These are phyloP conservation scores for Pogoniulus pusillus DNA, from an alignment of 2,797 vertebrate species.

Conservation along the genomic window DNA sequence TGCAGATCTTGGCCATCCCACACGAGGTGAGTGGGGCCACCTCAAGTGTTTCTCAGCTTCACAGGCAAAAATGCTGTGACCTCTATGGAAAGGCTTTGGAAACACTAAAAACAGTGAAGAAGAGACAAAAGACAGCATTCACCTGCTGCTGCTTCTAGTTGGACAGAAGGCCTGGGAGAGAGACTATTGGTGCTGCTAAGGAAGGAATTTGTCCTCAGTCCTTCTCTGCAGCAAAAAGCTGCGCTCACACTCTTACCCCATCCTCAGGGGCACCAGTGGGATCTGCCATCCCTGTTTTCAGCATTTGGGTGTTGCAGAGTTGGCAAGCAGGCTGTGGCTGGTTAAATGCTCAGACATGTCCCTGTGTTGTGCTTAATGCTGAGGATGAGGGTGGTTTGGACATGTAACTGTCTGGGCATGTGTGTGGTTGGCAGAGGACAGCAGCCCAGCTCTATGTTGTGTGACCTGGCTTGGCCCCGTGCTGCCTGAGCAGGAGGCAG, in stretches of 20 bases:
- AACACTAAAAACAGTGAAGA: not conserved
- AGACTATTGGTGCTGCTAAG: not conserved
- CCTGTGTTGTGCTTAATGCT: not conserved
- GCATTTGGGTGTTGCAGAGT: fast-evolving
- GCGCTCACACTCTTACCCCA: not conserved
- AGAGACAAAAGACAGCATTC: not conserved
- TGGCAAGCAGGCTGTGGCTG: not conserved
- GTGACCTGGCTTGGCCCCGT: not conserved
- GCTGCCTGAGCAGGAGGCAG: not conserved
- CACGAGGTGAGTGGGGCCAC: not conserved
- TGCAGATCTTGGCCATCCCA: fast-evolving
- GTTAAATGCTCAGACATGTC: not conserved
- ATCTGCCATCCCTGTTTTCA: not conserved
- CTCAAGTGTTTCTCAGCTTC: not conserved
- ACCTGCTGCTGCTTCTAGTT: not conserved
- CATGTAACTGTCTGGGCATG: not conserved
- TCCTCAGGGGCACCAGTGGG: not conserved
- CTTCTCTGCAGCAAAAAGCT: not conserved
- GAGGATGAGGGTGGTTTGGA: not conserved
- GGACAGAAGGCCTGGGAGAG: not conserved
- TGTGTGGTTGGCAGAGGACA: not conserved
- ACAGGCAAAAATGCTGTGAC: not conserved
- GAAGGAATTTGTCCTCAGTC: not conserved
- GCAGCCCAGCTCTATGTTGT: not conserved
- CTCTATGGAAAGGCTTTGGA: not conserved